phyloP scores from a whole-genome alignment of 2,888 invertebrate species.

The Xestia ashworthii region DNA sequence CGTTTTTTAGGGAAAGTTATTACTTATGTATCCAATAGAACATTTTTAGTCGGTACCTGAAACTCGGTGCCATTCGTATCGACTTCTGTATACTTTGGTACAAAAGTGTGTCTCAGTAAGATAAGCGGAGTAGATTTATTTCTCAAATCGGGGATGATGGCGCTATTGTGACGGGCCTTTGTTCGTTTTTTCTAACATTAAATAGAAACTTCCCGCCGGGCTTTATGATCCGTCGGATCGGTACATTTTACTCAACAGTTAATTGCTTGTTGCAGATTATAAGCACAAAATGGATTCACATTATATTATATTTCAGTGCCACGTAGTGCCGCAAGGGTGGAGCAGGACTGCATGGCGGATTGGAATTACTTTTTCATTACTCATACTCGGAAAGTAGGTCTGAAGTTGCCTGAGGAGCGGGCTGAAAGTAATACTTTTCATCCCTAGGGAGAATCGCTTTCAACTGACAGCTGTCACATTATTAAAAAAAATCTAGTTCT shows the following conservation, averaged over 20 bases:
- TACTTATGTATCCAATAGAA: conserved; percentile 18
- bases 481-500: no score
- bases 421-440: no score
- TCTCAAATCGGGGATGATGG: conserved; percentile 52
- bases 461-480: no score
- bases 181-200: conserved; percentile 59
- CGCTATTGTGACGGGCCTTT: conserved; percentile 56
- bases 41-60: conserved; percentile 28
- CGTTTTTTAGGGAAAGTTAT: conserved; percentile 25
- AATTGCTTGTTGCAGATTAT: conserved; percentile 58
- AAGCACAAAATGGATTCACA: conserved; percentile 40
- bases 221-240: conserved; percentile 40
- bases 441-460: no score
- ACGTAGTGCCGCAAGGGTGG: not conserved
- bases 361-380: not conserved
- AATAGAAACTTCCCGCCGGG: conserved; percentile 57
- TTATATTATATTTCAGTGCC: conserved; percentile 26
- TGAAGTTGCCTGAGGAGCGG: no score
- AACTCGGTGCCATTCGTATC: conserved; percentile 16
- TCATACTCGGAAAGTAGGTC: no score
- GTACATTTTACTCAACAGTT: conserved; percentile 60
- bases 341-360: not conserved
- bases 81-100: conserved; percentile 31
- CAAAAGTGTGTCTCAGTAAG: conserved; percentile 49
- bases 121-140: conserved; percentile 61